Base-by-base conservation (phyloP, 2,888 invertebrate genomes). In the Limnephilus auricula region DNA sequence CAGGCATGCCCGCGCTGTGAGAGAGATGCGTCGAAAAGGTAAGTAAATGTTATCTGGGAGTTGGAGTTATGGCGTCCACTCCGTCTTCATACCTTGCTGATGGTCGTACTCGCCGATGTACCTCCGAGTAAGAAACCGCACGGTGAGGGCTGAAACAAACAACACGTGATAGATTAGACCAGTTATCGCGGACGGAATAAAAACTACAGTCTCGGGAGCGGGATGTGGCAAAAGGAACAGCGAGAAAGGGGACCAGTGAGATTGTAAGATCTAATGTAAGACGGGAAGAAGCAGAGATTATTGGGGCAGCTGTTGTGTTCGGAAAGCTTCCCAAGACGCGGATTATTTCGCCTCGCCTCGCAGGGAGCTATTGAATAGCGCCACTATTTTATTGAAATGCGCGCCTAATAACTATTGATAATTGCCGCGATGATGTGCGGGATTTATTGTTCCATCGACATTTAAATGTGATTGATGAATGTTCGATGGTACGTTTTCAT, bases 41-140 rank as follows among this genome's bases (percentile, higher is more conserved):
- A 40, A 40, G 85, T 85, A 40, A 37, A 30, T 85, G 85, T 85
- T 85, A 40, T 40, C 85, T 40, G 30, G 85, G 85, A 37, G n/a
- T 85, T 34, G 25, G 65, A 65, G 25, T 25, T 25, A 65, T 65
- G n/a, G 65, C 25, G n/a, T 5, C 65, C 65, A 65, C 25, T 65
- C 25, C 25, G 65, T 65, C 65, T 65, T 84, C 85, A 95, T 95
- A 98, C 98, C 98, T 96, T 98, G 97, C 95, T 98, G 98, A 95
- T 99, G 98, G 95, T 99, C 99, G 95, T 99, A 99, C 95, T 99
- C 99, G 87, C 99, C 99, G 93, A 99, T 99, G 95, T 98, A 99
- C 91, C 99, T 96, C 94, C 98, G 98, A n/a, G 99, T 99, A 92
- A 99, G 96, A 95, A 99, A 99, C 92, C 99, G 97, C 91, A 99